phyloP scores from a whole-genome alignment of 2,888 invertebrate genomes.

The Eudasyphora cyanicolor region DNA sequence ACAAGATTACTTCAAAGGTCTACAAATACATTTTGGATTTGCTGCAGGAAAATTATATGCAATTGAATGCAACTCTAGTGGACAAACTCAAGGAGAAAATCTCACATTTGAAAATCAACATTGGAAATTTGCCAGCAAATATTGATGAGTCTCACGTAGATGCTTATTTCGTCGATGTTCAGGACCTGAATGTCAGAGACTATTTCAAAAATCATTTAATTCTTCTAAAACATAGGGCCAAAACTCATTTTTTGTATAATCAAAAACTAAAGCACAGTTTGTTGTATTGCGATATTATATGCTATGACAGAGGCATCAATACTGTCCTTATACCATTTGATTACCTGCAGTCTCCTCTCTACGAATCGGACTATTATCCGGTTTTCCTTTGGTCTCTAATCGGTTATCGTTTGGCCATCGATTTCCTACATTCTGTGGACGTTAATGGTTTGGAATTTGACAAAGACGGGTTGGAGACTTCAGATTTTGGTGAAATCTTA shows the following conservation, averaged over 20 bases:
- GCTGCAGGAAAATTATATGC: background rate
- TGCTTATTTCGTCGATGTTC: background rate
- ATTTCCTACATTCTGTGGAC: conserved; percentile 74
- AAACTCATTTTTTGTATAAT: background rate
- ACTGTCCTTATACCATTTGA: conserved; percentile 68
- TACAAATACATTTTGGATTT: background rate
- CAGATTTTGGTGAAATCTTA: conserved; percentile 69
- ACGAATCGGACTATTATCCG: conserved; percentile 72
- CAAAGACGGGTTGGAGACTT: conserved; percentile 13
- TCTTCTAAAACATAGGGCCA: background rate
- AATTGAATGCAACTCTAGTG: background rate
- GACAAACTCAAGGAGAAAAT: background rate
- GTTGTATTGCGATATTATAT: conserved; percentile 52
- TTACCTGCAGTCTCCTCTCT: conserved; percentile 73
- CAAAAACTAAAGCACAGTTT: background rate
- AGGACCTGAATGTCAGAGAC: background rate
- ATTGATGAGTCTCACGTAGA: background rate
- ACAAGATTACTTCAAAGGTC: background rate
- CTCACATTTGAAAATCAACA: background rate
- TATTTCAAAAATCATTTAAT: background rate
- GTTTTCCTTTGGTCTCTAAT: conserved; percentile 73
- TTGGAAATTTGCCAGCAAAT: conserved; percentile 6
- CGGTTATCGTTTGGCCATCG: conserved; percentile 74
- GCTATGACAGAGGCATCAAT: conserved; percentile 42
- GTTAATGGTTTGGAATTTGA: conserved; percentile 58